A percentile compares a stretch with the other conserved stretches of the same genome.
Conservation (phyloP, 2,888 invertebrate species). For the Sinelater perroti region DNA sequence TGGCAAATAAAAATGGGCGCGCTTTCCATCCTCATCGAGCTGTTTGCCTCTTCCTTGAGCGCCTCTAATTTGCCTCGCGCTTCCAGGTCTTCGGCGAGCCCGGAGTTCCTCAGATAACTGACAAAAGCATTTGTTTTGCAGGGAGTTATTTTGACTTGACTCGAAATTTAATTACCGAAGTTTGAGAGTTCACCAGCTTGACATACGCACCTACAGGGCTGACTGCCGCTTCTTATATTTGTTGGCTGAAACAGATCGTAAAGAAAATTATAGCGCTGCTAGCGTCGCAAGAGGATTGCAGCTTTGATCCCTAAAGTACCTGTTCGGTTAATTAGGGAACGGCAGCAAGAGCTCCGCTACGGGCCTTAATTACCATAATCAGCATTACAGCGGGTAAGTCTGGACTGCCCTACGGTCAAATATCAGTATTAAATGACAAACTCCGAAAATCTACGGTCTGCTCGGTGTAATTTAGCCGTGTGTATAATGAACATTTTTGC, state of each 20-base stretch:
- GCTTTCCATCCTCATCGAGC: conserved; percentile 13
- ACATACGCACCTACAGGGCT: not conserved
- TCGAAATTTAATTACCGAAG: conserved; percentile 12
- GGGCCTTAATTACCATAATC: conserved; percentile 16
- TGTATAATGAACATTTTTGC: too few relatives aligned
- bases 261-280: too few relatives aligned
- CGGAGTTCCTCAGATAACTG: not conserved
- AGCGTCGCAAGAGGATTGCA: too few relatives aligned
- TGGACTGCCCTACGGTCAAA: conserved; percentile 19
- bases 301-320: too few relatives aligned
- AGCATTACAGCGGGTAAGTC: conserved; percentile 5
- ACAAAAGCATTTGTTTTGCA: conserved; percentile 18
- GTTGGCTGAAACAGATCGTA: too few relatives aligned
- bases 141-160: conserved; percentile 2
- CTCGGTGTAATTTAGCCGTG: too few relatives aligned
- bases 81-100: not conserved
- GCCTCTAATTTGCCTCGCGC: conserved; percentile 7
- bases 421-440: conserved; percentile 13
- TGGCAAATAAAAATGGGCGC: conserved; percentile 9
- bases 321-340: conserved; percentile 6
- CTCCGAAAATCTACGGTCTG: too few relatives aligned
- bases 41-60: conserved; percentile 3
- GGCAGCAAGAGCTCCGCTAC: not conserved
- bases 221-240: too few relatives aligned
- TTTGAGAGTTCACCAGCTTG: not conserved